Percentiles rank a stretch among this genome's conserved stretches.
Conservation (phyloP, 2,888 invertebrate species). For the Drosophila crucigera region DNA sequence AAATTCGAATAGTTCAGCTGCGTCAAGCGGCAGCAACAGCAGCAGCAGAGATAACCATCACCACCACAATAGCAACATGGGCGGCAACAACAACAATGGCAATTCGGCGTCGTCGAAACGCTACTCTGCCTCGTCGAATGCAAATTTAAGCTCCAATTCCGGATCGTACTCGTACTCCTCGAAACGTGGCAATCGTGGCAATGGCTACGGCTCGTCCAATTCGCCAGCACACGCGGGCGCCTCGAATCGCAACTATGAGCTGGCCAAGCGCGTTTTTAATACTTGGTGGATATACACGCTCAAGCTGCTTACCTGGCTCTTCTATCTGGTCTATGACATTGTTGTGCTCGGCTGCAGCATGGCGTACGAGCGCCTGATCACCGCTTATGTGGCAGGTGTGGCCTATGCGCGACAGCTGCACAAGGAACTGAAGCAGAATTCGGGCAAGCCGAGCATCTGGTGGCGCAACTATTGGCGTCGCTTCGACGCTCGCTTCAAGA, state of each 20-base stretch:
- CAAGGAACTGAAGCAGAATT: slow-evolving; percentile 84
- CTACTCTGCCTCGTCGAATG: slow-evolving; percentile 65
- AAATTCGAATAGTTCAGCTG: slow-evolving; percentile 36
- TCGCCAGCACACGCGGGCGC: slow-evolving; percentile 58
- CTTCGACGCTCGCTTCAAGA: slow-evolving; percentile 83
- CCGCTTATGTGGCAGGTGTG: slow-evolving; percentile 71
- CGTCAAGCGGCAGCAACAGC: slow-evolving; percentile 23
- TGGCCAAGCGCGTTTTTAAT: slow-evolving; percentile 85
- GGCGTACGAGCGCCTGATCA: slow-evolving; percentile 81
- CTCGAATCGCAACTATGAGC: slow-evolving; percentile 86
- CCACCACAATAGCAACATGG: slow-evolving; percentile 27
- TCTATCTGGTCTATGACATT: slow-evolving; percentile 92
- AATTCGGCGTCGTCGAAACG: slow-evolving; percentile 73
- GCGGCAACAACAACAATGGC: slow-evolving; percentile 46
- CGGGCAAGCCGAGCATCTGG: slow-evolving; percentile 84
- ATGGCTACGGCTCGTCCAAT: slow-evolving; percentile 62
- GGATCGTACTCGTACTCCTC: slow-evolving; percentile 81
- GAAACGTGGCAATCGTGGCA: slow-evolving; percentile 71
- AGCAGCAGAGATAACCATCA: slow-evolving; percentile 28
- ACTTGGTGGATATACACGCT: slow-evolving; percentile 87
- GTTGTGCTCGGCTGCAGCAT: slow-evolving; percentile 89
- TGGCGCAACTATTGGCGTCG: slow-evolving; percentile 82
- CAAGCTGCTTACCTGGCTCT: slow-evolving; percentile 91
- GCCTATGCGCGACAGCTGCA: slow-evolving; percentile 79
- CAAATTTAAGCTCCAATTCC: slow-evolving; percentile 68